Conservation (phyloP, 2,797 vertebrate genomes). For the Ataeniobius toweri region DNA sequence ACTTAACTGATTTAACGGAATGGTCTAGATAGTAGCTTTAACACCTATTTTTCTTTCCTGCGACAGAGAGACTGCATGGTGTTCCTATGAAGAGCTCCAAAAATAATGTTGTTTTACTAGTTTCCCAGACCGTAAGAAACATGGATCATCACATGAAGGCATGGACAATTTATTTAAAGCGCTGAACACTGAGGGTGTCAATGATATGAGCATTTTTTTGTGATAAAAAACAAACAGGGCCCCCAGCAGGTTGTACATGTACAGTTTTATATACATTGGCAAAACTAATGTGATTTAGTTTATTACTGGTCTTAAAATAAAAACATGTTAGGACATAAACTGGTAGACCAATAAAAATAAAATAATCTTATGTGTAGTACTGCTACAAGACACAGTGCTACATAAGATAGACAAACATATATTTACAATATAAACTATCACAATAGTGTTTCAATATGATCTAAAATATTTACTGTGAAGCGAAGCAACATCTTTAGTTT, state of each 20-base stretch:
- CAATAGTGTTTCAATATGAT: constrained; percentile 7
- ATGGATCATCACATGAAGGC: not conserved
- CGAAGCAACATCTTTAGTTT: constrained; percentile 23
- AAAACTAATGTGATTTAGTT: not conserved
- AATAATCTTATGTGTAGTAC: constrained; percentile 13
- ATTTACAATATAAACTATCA: constrained; percentile 1
- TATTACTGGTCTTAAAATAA: constrained; percentile 35
- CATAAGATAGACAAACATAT: not conserved
- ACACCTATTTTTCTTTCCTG: not conserved
- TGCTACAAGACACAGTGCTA: constrained; percentile 8
- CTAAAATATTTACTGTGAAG: constrained; percentile 15
- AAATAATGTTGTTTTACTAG: not conserved
- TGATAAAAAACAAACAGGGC: not conserved
- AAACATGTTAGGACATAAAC: constrained; percentile 16
- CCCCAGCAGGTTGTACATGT: not conserved
- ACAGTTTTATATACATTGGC: not conserved
- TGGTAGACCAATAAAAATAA: constrained; percentile 1
- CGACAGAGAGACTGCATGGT: not conserved
- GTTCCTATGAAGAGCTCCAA: not conserved
- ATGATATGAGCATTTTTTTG: not conserved
- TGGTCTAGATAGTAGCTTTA: too few relatives aligned
- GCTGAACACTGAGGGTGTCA: not conserved
- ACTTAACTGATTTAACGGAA: too few relatives aligned
- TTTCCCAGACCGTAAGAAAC: not conserved
- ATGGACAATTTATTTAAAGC: not conserved